Percentiles rank a stretch among this genome's conserved stretches.
These are phyloP conservation scores for Mythimna lalbum DNA, from an alignment of 2,888 invertebrate species.

Conservation along the genomic window DNA sequence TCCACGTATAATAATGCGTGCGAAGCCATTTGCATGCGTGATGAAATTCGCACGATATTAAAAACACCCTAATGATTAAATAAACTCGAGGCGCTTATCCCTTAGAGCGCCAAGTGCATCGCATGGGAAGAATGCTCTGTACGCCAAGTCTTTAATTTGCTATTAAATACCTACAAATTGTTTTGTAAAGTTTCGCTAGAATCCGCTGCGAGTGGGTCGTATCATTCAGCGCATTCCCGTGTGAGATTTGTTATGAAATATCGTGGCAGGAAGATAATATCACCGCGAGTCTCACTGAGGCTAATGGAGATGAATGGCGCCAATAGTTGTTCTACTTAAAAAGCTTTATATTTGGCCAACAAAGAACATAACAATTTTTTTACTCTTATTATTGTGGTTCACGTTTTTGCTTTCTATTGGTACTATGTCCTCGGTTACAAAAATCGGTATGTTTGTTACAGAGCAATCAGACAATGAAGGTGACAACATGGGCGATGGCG, in stretches of 20 bases:
- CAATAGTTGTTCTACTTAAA: background rate
- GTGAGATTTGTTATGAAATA: too few relatives aligned
- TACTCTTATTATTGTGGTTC: too few relatives aligned
- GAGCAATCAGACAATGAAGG: slow-evolving; percentile 88
- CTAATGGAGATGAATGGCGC: background rate
- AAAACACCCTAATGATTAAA: too few relatives aligned
- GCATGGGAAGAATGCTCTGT: too few relatives aligned
- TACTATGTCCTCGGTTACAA: background rate
- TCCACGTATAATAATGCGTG: too few relatives aligned
- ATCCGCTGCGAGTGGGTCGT: background rate
- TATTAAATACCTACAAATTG: too few relatives aligned
- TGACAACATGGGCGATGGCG: slow-evolving; percentile 84
- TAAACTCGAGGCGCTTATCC: background rate
- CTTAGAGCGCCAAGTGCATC: too few relatives aligned
- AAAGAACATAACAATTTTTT: too few relatives aligned
- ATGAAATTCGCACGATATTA: too few relatives aligned
- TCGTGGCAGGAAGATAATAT: background rate
- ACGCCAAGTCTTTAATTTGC: too few relatives aligned
- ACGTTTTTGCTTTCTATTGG: background rate
- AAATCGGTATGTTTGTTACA: slow-evolving; percentile 62
- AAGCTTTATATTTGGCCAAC: background rate
- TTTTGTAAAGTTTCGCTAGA: background rate
- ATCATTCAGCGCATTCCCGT: background rate
- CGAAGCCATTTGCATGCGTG: too few relatives aligned
- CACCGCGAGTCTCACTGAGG: background rate